These are phyloP conservation scores for Vanessa tameamea DNA, from an alignment of 1,140 invertebrate species.

Conservation along the genomic window DNA sequence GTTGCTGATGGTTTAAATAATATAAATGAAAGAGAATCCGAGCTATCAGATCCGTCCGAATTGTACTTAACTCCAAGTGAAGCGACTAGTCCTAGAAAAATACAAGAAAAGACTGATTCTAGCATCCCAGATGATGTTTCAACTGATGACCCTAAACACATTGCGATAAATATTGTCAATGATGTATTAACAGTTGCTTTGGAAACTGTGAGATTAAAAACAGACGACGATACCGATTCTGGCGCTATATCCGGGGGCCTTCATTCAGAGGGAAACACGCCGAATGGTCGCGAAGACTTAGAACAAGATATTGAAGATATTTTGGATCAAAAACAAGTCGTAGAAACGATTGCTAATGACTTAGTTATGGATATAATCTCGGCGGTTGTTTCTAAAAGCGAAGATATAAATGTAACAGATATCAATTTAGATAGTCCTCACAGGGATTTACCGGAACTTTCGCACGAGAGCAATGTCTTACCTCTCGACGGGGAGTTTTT, in stretches of 20 bases:
- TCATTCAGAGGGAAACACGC: constrained; percentile 74
- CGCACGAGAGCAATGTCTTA: constrained; percentile 72
- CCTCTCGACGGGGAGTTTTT: constrained; percentile 75
- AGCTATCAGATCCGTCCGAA: constrained; percentile 82
- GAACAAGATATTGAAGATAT: constrained; percentile 72
- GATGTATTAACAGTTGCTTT: constrained; percentile 77
- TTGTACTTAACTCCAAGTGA: constrained; percentile 83
- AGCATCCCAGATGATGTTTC: constrained; percentile 80
- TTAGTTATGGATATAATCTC: constrained; percentile 62
- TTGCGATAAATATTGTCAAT: constrained; percentile 77
- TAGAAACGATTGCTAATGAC: constrained; percentile 62
- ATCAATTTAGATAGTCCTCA: constrained; percentile 49
- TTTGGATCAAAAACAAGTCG: constrained; percentile 59
- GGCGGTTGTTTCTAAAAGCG: constrained; percentile 51
- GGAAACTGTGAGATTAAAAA: constrained; percentile 74
- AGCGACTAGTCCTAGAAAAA: constrained; percentile 77
- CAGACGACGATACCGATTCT: constrained; percentile 71
- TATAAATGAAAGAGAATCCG: constrained; percentile 69
- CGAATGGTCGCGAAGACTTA: constrained; percentile 73
- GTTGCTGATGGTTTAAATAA: constrained; percentile 66
- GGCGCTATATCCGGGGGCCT: constrained; percentile 71
- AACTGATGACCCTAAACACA: constrained; percentile 78
- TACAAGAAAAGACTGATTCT: constrained; percentile 75
- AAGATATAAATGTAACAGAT: constrained; percentile 44
- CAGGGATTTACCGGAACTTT: constrained; percentile 60